A percentile compares a stretch with the other conserved stretches of the same genome.
phyloP scores from a whole-genome alignment of 2,888 invertebrate genomes.

The Camptogramma bilineatum region DNA sequence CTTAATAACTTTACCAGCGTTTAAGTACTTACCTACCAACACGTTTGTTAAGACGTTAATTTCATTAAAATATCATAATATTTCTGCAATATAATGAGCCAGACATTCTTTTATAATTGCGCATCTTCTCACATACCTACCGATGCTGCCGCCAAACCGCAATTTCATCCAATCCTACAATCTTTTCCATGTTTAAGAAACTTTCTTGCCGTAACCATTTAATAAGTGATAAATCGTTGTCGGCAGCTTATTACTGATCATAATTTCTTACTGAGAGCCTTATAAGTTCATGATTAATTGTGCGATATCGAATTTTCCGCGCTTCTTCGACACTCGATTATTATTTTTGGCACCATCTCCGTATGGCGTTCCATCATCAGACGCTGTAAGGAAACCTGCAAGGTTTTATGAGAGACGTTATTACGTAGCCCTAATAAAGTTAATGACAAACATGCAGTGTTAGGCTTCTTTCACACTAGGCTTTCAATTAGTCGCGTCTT shows the following conservation, averaged over 20 bases:
- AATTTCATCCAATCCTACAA: slow-evolving; percentile 29
- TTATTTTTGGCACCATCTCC: slow-evolving; percentile 52
- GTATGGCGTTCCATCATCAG: slow-evolving; percentile 38
- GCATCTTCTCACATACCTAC: slow-evolving; percentile 6
- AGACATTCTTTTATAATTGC: slow-evolving; percentile 11
- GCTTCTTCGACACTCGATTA: slow-evolving; percentile 64
- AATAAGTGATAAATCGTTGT: slow-evolving; percentile 61
- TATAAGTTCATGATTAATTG: slow-evolving; percentile 73
- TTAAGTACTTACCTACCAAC: not conserved
- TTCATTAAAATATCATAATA: not conserved
- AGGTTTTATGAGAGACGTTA: slow-evolving; percentile 50
- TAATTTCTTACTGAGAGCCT: slow-evolving; percentile 61
- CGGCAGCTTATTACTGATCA: slow-evolving; percentile 63
- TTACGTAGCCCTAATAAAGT: slow-evolving; percentile 38
- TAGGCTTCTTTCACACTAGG: slow-evolving; percentile 14
- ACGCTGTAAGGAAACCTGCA: slow-evolving; percentile 37
- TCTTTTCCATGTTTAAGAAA: slow-evolving; percentile 29
- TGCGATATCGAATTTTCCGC: slow-evolving; percentile 59
- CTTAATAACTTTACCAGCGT: too few relatives aligned
- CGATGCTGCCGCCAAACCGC: slow-evolving; percentile 11
- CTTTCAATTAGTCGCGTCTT: not conserved
- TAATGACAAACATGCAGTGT: slow-evolving; percentile 26
- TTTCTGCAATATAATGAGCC: slow-evolving; percentile 15
- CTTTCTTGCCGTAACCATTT: slow-evolving; percentile 45
- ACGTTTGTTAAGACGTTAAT: not conserved